Conservation (phyloP, 1,140 invertebrate species). For the Meloidogyne chitwoodi region DNA sequence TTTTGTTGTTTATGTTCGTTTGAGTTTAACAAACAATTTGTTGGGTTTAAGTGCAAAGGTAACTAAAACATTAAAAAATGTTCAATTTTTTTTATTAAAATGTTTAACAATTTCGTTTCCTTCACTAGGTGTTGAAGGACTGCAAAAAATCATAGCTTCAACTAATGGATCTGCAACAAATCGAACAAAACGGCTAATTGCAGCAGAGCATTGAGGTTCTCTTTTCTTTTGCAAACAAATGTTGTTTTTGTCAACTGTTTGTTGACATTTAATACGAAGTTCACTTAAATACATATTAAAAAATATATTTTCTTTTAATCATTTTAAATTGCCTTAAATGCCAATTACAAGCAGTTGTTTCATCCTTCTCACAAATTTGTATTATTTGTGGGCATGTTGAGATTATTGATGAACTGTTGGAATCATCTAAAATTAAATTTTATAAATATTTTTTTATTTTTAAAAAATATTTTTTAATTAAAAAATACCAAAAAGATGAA, state of each 20-base stretch:
- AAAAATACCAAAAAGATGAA: too few relatives aligned
- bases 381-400: not conserved
- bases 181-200: conserved; percentile 46
- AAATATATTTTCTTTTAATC: not conserved
- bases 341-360: conserved; percentile 31
- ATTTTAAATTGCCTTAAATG: conserved; percentile 16
- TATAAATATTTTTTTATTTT: too few relatives aligned
- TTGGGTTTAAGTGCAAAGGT: conserved; percentile 30
- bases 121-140: not conserved
- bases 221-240: not conserved
- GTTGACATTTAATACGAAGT: conserved; percentile 47
- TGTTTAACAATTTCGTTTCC: not conserved
- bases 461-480: not conserved
- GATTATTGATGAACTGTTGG: not conserved
- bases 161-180: conserved; percentile 39
- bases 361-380: not conserved
- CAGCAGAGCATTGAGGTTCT: conserved; percentile 46
- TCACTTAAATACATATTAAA: conserved; percentile 55
- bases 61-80: not conserved
- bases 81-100: not conserved
- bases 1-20: not conserved
- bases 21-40: conserved; percentile 21
- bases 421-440: not conserved
- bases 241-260: not conserved
- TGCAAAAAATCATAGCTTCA: conserved; percentile 54